Percentiles rank a stretch among this genome's conserved stretches.
Evolutionary conservation across 2,797 vertebrate species (phyloP).

Genomic region (Melanogrammus aeglefinus): DNA sequence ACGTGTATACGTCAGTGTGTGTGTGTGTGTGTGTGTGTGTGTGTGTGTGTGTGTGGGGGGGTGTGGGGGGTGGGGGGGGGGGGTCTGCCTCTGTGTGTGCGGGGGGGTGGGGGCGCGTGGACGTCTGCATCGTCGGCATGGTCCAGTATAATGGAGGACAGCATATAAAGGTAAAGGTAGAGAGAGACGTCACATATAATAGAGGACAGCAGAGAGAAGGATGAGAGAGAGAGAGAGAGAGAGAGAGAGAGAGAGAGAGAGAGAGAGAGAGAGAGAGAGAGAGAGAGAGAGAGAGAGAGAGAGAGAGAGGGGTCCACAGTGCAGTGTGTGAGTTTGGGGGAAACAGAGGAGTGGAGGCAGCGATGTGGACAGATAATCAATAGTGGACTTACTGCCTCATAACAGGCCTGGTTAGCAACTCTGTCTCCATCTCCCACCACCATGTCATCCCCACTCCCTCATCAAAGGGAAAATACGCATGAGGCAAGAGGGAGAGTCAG

Average conservation of each 20-base stretch:
- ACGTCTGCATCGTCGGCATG: slow-evolving; percentile 22
- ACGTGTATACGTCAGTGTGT: no score
- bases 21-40: slow-evolving; percentile 4
- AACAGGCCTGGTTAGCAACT: slow-evolving; percentile 67
- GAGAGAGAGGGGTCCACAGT: background rate
- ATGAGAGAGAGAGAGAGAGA: background rate
- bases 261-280: slow-evolving; percentile 1
- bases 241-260: background rate
- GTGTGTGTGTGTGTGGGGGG: slow-evolving; percentile 11
- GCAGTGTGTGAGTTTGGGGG: slow-evolving; percentile 32
- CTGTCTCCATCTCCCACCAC: slow-evolving; percentile 60
- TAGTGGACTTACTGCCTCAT: slow-evolving; percentile 69
- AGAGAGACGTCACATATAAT: no score
- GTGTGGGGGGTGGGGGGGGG: no score
- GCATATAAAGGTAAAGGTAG: no score
- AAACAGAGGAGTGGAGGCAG: slow-evolving; percentile 61
- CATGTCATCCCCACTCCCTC: slow-evolving; percentile 52
- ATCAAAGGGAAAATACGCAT: slow-evolving; percentile 49
- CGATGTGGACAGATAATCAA: slow-evolving; percentile 71
- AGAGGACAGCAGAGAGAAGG: no score
- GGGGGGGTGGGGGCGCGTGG: no score
- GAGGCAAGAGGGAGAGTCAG: slow-evolving; percentile 10
- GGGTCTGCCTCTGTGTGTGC: no score
- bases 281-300: slow-evolving; percentile 2
- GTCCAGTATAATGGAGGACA: slow-evolving; percentile 43